These are phyloP conservation scores for Tortricodes alternella DNA, from an alignment of 2,888 invertebrate species.

Conservation along the genomic window DNA sequence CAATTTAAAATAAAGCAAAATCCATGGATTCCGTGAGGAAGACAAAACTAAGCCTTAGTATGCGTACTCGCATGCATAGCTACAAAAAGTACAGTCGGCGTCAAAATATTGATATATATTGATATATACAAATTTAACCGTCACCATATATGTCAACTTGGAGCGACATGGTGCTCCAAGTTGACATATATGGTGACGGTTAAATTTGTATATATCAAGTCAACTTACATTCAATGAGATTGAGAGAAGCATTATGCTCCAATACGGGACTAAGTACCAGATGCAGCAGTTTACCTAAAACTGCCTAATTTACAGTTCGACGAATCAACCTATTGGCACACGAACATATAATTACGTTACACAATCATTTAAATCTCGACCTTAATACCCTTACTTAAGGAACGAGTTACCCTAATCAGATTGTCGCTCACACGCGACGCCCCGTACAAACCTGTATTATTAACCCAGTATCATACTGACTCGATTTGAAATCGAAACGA, in stretches of 20 bases:
- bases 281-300: background rate
- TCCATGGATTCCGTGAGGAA: too few species aligned
- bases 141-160: background rate
- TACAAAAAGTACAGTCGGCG: too few species aligned
- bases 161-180: too few species aligned
- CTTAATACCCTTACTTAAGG: constrained; percentile 11
- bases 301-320: background rate
- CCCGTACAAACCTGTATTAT: constrained; percentile 32
- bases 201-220: background rate
- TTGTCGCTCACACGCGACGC: constrained; percentile 9
- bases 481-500: constrained; percentile 24
- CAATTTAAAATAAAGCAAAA: too few species aligned
- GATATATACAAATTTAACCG: background rate
- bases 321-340: background rate
- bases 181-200: background rate
- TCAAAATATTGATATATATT: too few species aligned
- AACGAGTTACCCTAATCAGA: constrained; percentile 9
- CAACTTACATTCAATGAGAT: too few species aligned
- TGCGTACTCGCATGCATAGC: too few species aligned
- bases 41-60: too few species aligned
- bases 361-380: constrained; percentile 20
- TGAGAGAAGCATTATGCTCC: too few species aligned
- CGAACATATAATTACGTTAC: constrained; percentile 6
- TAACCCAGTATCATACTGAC: constrained; percentile 40
- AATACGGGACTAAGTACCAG: background rate